phyloP scores from a whole-genome alignment of 1,140 invertebrate species.

The Pogonomyrmex barbatus region DNA sequence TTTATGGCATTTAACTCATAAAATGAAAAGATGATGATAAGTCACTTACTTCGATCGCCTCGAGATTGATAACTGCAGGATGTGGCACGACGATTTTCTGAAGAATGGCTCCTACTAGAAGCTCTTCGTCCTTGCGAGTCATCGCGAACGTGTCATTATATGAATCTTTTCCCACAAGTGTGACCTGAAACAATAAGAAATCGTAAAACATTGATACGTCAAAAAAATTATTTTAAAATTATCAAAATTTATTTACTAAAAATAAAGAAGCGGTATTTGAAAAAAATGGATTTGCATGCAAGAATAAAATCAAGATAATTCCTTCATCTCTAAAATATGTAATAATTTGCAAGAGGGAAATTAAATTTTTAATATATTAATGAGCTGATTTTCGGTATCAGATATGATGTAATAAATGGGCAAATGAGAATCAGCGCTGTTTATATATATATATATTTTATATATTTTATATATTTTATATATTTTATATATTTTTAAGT shows the following conservation, averaged over 20 bases:
- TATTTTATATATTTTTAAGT: too few species aligned
- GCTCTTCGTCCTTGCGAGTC: conserved; percentile 93
- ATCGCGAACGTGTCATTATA: conserved; percentile 96
- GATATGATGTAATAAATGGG: too few species aligned
- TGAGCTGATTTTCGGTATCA: too few species aligned
- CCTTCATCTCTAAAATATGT: background rate
- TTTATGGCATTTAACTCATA: background rate
- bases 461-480: too few species aligned
- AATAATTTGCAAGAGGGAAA: background rate
- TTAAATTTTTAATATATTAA: background rate
- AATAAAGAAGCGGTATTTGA: background rate
- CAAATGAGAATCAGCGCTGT: too few species aligned
- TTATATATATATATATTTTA: too few species aligned
- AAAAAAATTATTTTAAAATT: background rate
- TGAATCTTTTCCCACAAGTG: conserved; percentile 91
- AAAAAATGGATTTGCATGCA: background rate
- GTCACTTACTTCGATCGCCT: conserved; percentile 82
- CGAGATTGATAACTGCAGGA: conserved; percentile 90
- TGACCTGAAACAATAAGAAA: conserved; percentile 82
- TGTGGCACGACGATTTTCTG: conserved; percentile 95
- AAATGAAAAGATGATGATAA: background rate
- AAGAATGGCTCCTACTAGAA: conserved; percentile 90
- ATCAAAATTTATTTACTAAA: conserved; percentile 16
- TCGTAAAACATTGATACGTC: background rate
- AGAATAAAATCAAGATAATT: background rate